phyloP scores from a whole-genome alignment of 2,113 vertebrate species.

The Paracanthobrama guichenoti region DNA sequence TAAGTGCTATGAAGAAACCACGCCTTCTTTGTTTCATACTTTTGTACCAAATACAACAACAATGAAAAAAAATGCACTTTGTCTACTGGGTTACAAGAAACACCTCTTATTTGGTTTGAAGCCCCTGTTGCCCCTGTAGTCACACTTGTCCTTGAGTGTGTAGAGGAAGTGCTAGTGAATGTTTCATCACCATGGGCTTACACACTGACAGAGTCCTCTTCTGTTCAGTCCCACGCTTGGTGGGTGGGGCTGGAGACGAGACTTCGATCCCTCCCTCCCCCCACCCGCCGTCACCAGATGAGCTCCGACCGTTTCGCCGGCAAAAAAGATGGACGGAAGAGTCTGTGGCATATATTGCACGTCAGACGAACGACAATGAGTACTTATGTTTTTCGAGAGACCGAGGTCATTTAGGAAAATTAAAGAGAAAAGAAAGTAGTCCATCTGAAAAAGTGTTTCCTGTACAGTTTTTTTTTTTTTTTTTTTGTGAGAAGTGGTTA shows the following conservation, averaged over 20 bases:
- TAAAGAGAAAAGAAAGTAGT: conserved; percentile 18
- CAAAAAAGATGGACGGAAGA: conserved; percentile 70
- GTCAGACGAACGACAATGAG: conserved; percentile 67
- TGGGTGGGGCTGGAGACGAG: conserved; percentile 33
- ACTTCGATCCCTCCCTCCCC: conserved; percentile 55
- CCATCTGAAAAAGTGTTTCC: conserved; percentile 38
- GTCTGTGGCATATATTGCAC: conserved; percentile 80
- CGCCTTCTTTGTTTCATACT: conserved; percentile 63
- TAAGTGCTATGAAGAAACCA: conserved; percentile 78
- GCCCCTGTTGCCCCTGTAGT: conserved; percentile 64
- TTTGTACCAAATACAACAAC: conserved; percentile 61
- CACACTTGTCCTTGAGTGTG: conserved; percentile 67
- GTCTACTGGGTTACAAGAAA: conserved; percentile 64
- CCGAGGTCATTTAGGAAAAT: conserved; percentile 39
- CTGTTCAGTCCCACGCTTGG: conserved; percentile 57
- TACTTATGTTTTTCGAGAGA: conserved; percentile 43
- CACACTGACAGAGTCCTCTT: conserved; percentile 66
- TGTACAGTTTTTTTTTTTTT: conserved; percentile 31
- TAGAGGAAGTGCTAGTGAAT: conserved; percentile 63
- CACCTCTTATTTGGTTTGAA: conserved; percentile 74
- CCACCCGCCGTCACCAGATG: background rate
- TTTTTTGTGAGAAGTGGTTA: conserved; percentile 47
- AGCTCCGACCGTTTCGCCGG: conserved; percentile 23
- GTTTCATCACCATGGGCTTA: conserved; percentile 47
- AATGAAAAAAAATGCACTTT: conserved; percentile 52